Evolutionary conservation across 2,113 vertebrate species (phyloP).

Genomic region (Morone chrysops): DNA sequence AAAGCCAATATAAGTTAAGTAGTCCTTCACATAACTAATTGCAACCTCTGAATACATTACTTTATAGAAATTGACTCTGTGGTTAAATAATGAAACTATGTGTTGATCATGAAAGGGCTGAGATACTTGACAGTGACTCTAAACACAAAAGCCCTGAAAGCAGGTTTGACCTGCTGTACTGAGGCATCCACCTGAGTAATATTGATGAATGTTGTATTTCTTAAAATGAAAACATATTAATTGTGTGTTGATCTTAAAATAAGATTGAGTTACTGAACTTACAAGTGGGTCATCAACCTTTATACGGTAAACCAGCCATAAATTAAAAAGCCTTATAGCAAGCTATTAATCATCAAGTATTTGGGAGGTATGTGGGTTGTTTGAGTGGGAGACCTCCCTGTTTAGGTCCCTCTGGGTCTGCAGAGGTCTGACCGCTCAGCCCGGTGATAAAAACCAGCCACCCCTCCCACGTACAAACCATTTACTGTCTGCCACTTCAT

Average conservation of each 20-base stretch:
- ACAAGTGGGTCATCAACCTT: background rate
- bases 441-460: slow-evolving; percentile 38
- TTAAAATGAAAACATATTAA: slow-evolving; percentile 36
- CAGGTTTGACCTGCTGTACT: slow-evolving; percentile 66
- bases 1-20: background rate
- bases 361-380: background rate
- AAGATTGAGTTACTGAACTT: background rate
- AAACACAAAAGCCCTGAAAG: slow-evolving; percentile 20
- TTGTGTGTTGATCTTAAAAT: slow-evolving; percentile 13
- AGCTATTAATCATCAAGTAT: background rate
- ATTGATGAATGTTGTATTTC: background rate
- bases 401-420: slow-evolving; percentile 1
- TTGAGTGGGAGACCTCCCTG: background rate
- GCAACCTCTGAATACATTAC: background rate
- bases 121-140: background rate
- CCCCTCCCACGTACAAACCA: slow-evolving; percentile 14
- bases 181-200: slow-evolving; percentile 9
- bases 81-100: background rate
- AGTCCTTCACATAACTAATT: background rate
- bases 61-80: background rate
- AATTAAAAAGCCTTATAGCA: background rate
- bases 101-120: slow-evolving; percentile 3
- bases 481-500: slow-evolving; percentile 3
- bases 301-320: background rate
- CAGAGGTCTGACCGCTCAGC: slow-evolving; percentile 23